Evolutionary conservation across 37 sponge, comb jelly and placozoan genomes (phyloP), one percentile per base, ranked within the genome.

Genomic region (Cliona cf. orientalis): DNA sequence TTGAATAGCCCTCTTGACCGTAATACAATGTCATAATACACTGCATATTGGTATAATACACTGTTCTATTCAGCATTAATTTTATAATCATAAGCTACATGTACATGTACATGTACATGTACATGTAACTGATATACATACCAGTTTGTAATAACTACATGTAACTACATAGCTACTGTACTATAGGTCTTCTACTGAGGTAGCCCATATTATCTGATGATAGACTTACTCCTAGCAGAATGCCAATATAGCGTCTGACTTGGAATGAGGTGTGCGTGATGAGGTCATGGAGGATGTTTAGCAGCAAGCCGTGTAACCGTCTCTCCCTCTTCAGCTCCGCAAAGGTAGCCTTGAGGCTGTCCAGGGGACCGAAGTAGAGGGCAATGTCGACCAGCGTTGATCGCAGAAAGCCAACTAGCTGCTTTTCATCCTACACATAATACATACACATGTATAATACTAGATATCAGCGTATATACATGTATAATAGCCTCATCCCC

Each of bases 171-270:
- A n/a, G n/a, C n/a, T n/a, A n/a, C n/a, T n/a, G n/a, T n/a, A n/a
- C n/a, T n/a, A n/a, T n/a, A n/a, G n/a, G n/a, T n/a, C n/a, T n/a
- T n/a, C n/a, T n/a, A n/a, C n/a, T n/a, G n/a, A n/a, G n/a, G n/a
- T n/a, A n/a, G n/a, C n/a, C n/a, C n/a, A n/a, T n/a, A n/a, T n/a
- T n/a, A n/a, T n/a, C n/a, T n/a, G n/a, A 3, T 22, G 41, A 44
- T 42, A 42, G 5, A 69, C 91, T 69, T 34, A 91, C 91, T 61
- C 79, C 93, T 29, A 88, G 38, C 11, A 92, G 68, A 1, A 67
- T 84, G 26, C 82, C 89, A 1, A 76, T 42, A 55, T 85, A 88
- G 38, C 84, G 82, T 43, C 93, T 57, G 58, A 92, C 89, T 72
- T 84, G 85, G 41, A 79, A 66, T 5, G 89, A 71, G 17, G 89